Evolutionary conservation across 92 coral and sea anemone genomes (phyloP).

Genomic region (Porites cylindrica): DNA sequence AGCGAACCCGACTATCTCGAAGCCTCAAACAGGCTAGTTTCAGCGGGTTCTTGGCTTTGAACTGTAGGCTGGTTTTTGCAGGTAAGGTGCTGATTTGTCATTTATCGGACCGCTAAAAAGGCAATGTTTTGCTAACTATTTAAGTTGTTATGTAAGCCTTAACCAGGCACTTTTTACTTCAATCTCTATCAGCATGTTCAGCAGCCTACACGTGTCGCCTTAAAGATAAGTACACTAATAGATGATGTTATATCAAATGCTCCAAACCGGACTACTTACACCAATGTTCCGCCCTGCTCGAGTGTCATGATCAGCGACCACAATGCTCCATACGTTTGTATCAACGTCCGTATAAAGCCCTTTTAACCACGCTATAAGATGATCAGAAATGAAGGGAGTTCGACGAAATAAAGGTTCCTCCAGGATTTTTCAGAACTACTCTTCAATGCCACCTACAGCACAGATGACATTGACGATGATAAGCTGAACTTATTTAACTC

Average conservation of each 20-base stretch:
- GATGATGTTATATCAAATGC: slow-evolving; percentile 58
- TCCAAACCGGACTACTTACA: slow-evolving; percentile 39
- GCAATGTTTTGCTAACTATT: too few relatives aligned
- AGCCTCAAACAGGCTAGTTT: too few relatives aligned
- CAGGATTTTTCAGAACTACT: slow-evolving; percentile 41
- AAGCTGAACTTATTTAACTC: slow-evolving; percentile 48
- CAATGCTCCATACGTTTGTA: slow-evolving; percentile 37
- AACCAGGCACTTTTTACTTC: too few relatives aligned
- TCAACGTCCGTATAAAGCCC: slow-evolving; percentile 36
- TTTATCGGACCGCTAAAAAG: too few relatives aligned
- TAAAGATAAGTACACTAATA: slow-evolving; percentile 38
- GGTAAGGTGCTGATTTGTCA: too few relatives aligned
- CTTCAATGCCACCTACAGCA: slow-evolving; percentile 45
- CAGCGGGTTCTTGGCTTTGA: too few relatives aligned
- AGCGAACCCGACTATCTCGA: too few relatives aligned
- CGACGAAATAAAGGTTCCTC: slow-evolving; percentile 33
- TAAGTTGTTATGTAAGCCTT: too few relatives aligned
- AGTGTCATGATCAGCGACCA: slow-evolving; percentile 45
- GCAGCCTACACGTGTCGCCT: slow-evolving; percentile 54
- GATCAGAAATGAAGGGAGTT: slow-evolving; percentile 33
- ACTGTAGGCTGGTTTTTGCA: too few relatives aligned
- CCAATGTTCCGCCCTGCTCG: slow-evolving; percentile 61
- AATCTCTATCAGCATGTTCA: slow-evolving; percentile 46
- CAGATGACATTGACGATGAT: slow-evolving; percentile 50
- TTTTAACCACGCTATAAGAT: slow-evolving; percentile 41